Evolutionary conservation across 1,140 invertebrate species (phyloP).

Genomic region (Pseudomyrmex dendroicus): DNA sequence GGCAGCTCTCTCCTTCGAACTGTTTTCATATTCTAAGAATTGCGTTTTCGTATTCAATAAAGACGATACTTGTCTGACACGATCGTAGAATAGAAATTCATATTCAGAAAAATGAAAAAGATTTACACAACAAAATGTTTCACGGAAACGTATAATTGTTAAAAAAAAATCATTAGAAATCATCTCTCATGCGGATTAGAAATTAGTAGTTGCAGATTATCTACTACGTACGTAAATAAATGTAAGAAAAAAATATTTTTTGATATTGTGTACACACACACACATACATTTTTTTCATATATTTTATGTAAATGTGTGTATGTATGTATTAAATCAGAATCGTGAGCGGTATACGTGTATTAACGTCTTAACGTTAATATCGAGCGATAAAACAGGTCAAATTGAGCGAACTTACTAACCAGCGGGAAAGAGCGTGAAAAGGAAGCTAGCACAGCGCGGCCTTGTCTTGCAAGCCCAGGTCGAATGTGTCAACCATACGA

Average conservation of each 20-base stretch:
- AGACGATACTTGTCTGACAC: no score
- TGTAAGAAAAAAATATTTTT: no score
- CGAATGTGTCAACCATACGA: constrained; percentile 76
- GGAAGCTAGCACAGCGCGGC: constrained; percentile 64
- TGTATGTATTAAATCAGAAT: no score
- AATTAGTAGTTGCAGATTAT: no score
- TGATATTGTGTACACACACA: no score
- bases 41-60: not conserved
- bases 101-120: not conserved
- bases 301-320: no score
- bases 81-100: not conserved
- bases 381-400: not conserved
- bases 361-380: not conserved
- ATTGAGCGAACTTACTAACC: constrained; percentile 33
- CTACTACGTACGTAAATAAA: no score
- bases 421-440: constrained; percentile 29
- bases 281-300: no score
- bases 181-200: no score
- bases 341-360: no score
- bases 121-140: not conserved
- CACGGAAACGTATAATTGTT: no score
- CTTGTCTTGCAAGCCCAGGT: constrained; percentile 74
- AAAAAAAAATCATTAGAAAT: no score
- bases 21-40: not conserved
- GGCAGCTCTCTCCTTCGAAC: not conserved